A percentile compares a stretch with the other conserved stretches of the same genome.
phyloP scores from a whole-genome alignment of 2,797 vertebrate genomes.

The Micropoecilia bifurca region DNA sequence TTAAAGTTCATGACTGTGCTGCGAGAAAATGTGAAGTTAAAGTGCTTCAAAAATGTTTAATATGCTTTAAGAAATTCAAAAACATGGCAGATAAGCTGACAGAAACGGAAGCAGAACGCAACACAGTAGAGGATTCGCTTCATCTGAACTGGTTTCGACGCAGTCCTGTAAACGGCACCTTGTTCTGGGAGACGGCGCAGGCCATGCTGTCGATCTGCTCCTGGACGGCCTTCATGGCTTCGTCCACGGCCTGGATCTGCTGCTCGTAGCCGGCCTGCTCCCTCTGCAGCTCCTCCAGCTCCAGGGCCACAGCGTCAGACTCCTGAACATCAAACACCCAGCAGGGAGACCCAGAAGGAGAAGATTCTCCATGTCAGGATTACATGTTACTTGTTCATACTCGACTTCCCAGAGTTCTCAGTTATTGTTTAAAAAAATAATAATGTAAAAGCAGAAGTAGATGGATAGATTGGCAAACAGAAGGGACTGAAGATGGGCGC shows the following conservation, averaged over 20 bases:
- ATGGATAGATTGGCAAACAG: not conserved
- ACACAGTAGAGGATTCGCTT: not conserved
- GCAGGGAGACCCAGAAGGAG: not conserved
- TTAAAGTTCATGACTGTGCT: not conserved
- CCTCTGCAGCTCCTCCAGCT: conserved; percentile 88
- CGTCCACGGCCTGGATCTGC: conserved; percentile 87
- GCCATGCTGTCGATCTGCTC: conserved; percentile 85
- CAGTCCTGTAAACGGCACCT: conserved; percentile 77
- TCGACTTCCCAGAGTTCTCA: not conserved
- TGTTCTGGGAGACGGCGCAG: conserved; percentile 83
- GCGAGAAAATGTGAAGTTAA: not conserved
- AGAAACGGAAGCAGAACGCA: not conserved
- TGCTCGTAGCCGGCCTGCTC: conserved; percentile 88
- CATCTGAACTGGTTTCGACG: not conserved
- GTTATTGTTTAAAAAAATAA: no score
- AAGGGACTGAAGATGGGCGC: not conserved
- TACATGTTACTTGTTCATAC: not conserved
- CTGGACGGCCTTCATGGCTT: conserved; percentile 85
- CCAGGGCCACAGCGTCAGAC: conserved; percentile 86
- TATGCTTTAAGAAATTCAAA: no score
- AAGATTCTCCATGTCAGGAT: not conserved
- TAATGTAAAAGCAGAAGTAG: not conserved
- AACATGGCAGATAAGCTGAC: not conserved
- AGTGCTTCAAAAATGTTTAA: not conserved
- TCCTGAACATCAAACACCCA: conserved; percentile 78